Evolutionary conservation across 2,888 invertebrate genomes (phyloP).

Genomic region (Agrochola macilenta): DNA sequence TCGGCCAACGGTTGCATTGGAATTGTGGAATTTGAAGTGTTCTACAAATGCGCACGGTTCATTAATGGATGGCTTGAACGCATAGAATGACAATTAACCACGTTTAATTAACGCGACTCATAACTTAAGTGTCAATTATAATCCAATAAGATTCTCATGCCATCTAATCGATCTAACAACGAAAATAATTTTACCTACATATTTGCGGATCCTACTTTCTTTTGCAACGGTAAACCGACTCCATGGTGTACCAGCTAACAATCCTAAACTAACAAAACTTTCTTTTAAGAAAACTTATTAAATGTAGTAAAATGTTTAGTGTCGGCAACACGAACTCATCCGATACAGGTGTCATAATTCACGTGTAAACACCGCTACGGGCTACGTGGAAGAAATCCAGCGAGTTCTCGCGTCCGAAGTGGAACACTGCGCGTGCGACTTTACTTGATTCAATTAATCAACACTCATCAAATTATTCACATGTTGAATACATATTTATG

Average conservation of each 20-base stretch:
- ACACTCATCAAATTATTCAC: conserved; percentile 43
- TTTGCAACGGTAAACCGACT: conserved; percentile 83
- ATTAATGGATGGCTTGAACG: conserved; percentile 52
- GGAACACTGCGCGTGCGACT: conserved; percentile 75
- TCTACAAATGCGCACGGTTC: conserved; percentile 44
- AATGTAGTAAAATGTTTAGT: conserved; percentile 68
- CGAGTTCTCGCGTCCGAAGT: conserved; percentile 73
- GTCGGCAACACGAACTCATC: conserved; percentile 68
- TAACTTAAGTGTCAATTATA: conserved; percentile 70
- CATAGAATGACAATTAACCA: conserved; percentile 54
- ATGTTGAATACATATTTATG: conserved; percentile 52
- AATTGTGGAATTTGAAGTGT: conserved; percentile 49
- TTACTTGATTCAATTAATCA: conserved; percentile 52
- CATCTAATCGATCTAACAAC: conserved; percentile 75
- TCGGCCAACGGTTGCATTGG: conserved; percentile 45
- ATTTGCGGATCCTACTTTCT: conserved; percentile 81
- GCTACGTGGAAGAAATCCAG: conserved; percentile 83
- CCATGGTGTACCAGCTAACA: conserved; percentile 50
- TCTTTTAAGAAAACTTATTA: conserved; percentile 72
- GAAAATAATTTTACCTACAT: conserved; percentile 75
- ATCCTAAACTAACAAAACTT: conserved; percentile 70
- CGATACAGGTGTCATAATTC: conserved; percentile 84
- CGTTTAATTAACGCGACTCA: conserved; percentile 55
- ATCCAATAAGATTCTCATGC: conserved; percentile 82
- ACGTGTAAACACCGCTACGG: conserved; percentile 85